A percentile compares a stretch with the other conserved stretches of the same genome.
phyloP scores from a whole-genome alignment of 2,888 invertebrate species.

The Melieria picta region DNA sequence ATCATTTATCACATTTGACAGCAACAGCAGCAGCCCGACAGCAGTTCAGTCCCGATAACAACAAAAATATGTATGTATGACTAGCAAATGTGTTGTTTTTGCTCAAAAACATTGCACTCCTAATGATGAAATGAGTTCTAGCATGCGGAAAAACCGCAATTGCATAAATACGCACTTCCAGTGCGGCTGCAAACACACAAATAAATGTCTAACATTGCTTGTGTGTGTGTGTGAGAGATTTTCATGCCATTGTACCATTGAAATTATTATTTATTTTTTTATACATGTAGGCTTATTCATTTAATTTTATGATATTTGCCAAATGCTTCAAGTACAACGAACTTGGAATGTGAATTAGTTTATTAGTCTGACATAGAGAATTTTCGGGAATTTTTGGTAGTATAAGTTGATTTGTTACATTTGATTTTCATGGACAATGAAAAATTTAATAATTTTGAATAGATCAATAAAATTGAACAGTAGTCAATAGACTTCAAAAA shows the following conservation, averaged over 20 bases:
- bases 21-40: slow-evolving; percentile 32
- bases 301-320: no score
- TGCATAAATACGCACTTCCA: background rate
- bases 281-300: no score
- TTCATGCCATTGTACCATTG: background rate
- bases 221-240: background rate
- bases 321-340: no score
- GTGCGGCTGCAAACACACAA: slow-evolving; percentile 7
- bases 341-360: no score
- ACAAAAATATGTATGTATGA: background rate
- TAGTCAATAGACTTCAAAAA: no score
- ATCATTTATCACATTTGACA: slow-evolving; percentile 18
- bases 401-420: no score
- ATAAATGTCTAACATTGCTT: background rate
- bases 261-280: no score
- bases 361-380: no score
- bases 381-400: no score
- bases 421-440: no score
- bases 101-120: slow-evolving; percentile 10
- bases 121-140: slow-evolving; percentile 4
- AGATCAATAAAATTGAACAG: no score
- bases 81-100: slow-evolving; percentile 11
- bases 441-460: no score
- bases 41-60: slow-evolving; percentile 50
- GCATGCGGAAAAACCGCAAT: slow-evolving; percentile 12